These are phyloP conservation scores for Apistogramma diplotaenia DNA, from an alignment of 2,113 vertebrate species.

Conservation along the genomic window DNA sequence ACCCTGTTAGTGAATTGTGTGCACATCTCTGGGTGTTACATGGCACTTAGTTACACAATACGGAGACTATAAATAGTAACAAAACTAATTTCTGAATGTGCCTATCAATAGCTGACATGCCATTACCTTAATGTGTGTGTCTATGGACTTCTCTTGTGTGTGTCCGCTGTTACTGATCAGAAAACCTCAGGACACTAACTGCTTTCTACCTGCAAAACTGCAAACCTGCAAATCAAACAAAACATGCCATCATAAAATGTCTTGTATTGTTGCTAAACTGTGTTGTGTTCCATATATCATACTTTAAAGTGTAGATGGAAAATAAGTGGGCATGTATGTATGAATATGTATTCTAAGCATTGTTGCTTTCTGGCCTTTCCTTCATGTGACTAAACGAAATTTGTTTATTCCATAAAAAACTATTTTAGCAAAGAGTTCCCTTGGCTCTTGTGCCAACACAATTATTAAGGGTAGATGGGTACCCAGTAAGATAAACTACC, in stretches of 20 bases:
- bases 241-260: not conserved
- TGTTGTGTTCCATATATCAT: slow-evolving; percentile 3
- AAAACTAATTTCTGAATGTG: not conserved
- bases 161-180: not conserved
- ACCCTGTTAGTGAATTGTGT: slow-evolving; percentile 41
- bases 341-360: not conserved
- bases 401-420: slow-evolving; percentile 57
- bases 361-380: slow-evolving; percentile 8
- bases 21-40: slow-evolving; percentile 16
- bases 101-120: slow-evolving; percentile 8
- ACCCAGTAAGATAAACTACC: slow-evolving; percentile 47
- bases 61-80: not conserved
- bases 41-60: not conserved
- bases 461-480: slow-evolving; percentile 60
- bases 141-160: not conserved
- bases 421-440: slow-evolving; percentile 51
- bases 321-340: not conserved
- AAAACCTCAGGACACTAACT: not conserved
- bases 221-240: not conserved
- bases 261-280: not conserved
- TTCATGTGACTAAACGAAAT: slow-evolving; percentile 43
- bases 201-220: not conserved
- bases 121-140: not conserved
- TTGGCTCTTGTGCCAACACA: slow-evolving; percentile 51
- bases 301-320: slow-evolving; percentile 4